Base-by-base conservation (phyloP, 1,140 invertebrate genomes). In the Diachasmimorpha longicaudata region DNA sequence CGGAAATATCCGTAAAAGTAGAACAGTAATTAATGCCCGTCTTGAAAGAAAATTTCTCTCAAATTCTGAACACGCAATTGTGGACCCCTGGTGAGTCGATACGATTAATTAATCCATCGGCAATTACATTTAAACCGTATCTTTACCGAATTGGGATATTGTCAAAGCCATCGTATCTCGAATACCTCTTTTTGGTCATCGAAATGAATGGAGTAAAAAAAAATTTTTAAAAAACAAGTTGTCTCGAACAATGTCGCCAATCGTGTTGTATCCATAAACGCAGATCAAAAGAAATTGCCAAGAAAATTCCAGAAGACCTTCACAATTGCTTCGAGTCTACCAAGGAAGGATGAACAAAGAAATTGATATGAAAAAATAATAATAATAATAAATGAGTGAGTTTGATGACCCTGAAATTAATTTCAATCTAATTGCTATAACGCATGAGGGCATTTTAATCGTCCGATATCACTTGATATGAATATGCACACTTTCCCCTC, bases 81-180 rank as follows among this genome's bases (percentile, higher is more conserved):
- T 3, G 58, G 14, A 63, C 58, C 58, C 23, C 19, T 23, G 9
- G 21, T 5, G 6, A 23, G 58, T 2, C 3, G 23, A 23, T 63
- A 23, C 10, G 14, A 63, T 63, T 63, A 63, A 63, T 63, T 25
- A 63, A 63, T 63, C 19, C 58, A 63, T 63, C 14, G 58, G 58
- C 58, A 63, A 63, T 25, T 63, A 58, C 9, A 13, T 63, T 63
- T 25, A 25, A 63, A 63, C 14, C 9, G 58, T 25, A 63, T 63
- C 23, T 63, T 63, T 63, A 21, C 52, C 52, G 52, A 58, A 58
- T 58, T 58, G 52, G 52, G 52, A 58, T 58, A 58, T 58, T 58
- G 52, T 58, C 52, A n/a, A 46, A 46, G 44, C 1, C 52, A 5
- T 58, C 52, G 19, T 58, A 16, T 58, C 52, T 58, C 52, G 21